Base-by-base conservation (phyloP, 2,888 invertebrate genomes). In the Macaria liturata region DNA sequence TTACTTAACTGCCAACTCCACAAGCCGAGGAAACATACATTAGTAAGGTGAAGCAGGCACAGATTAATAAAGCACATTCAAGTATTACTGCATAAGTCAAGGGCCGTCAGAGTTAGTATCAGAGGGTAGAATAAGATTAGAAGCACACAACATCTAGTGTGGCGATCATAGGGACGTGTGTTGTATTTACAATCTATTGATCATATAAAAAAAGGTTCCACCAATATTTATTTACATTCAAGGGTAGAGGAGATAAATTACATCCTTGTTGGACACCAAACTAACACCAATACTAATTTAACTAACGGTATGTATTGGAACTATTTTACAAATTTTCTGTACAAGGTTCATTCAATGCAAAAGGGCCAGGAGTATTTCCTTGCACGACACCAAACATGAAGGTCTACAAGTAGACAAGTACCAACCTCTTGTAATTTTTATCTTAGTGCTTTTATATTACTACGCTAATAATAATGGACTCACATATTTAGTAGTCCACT, bases 21-120 rank as follows among this genome's bases (percentile, higher is more conserved):
- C 77, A 70, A 70, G 71, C 78, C 82, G 76, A 80, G 78, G 86
- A 80, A 82, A 72, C 43, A 52, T 78, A 78, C 69, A 76, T 86
- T 86, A 88, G 82, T 87, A 79, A 78, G 81, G 82, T 79, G 82
- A 83, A 84, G 84, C 84, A 76, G 76, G 81, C 74, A 69, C 55
- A 70, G 69, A 64, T 63, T 69, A 72, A 65, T 69, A 58, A 69
- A 74, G 75, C 64, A 66, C 63, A 68, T 60, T 57, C 49, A 32
- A 54, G 46, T 70, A 73, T 66, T 67, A 64, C 68, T 34, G 60
- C 56, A 78, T 64, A 74, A 68, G 70, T 59, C 52, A 44, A 57
- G 40, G 54, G 54, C 39, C 40, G 20, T 57, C n/a, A 67, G 56
- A 67, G 65, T 65, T 53, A 49, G 46, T 55, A 31, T 51, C 5